Conservation (phyloP, 2,113 vertebrate species). For the Prinia subflava region DNA sequence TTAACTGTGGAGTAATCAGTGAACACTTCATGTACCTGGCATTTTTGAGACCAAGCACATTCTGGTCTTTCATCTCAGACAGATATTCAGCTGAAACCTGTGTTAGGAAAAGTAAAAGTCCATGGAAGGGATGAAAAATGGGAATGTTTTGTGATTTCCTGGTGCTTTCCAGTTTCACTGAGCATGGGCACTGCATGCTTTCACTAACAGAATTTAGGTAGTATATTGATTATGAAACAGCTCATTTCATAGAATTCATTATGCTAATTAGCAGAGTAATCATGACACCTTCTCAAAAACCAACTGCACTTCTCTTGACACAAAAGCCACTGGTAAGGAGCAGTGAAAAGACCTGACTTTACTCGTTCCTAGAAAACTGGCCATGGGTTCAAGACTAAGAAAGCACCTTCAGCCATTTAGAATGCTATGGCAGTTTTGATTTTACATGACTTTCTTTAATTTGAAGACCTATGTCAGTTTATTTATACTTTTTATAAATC, state of each 20-base stretch:
- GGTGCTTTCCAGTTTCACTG: background rate
- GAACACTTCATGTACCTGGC: background rate
- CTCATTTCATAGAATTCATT: background rate
- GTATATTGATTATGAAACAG: background rate
- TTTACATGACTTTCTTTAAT: background rate
- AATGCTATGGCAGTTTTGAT: background rate
- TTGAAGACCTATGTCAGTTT: background rate
- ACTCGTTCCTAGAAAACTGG: background rate
- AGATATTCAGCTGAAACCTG: background rate
- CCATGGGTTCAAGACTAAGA: background rate
- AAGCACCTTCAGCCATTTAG: background rate
- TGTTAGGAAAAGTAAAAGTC: background rate
- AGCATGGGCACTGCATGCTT: background rate
- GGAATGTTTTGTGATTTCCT: background rate
- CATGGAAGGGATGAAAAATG: background rate
- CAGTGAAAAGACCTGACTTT: background rate
- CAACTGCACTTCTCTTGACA: background rate
- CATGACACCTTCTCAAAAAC: background rate
- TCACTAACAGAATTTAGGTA: background rate
- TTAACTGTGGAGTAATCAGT: background rate
- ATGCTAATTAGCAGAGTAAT: background rate
- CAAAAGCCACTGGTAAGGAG: background rate
- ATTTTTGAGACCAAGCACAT: background rate
- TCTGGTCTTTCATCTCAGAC: background rate
- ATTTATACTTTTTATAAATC: background rate